phyloP scores from a whole-genome alignment of 2,113 vertebrate genomes.

The Gopherus evgoodei region DNA sequence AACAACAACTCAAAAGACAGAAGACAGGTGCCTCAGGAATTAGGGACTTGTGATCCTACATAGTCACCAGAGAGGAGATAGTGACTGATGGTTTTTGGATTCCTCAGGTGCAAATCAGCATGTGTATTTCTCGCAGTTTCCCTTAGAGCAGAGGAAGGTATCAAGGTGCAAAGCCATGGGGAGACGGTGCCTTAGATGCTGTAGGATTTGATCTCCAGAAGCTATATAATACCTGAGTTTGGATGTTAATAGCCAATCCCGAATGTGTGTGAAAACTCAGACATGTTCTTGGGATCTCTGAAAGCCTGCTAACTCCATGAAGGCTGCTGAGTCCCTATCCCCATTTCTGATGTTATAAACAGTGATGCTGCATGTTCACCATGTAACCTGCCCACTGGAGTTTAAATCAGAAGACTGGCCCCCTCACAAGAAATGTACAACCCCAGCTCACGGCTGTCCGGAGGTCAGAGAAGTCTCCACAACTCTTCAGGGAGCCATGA shows the following conservation, averaged over 20 bases:
- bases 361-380: conserved; percentile 3
- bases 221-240: not conserved
- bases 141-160: not conserved
- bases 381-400: not conserved
- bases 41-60: not conserved
- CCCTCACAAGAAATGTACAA: conserved; percentile 13
- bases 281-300: not conserved
- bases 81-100: not conserved
- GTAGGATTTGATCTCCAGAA: conserved; percentile 1
- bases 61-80: not conserved
- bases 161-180: not conserved
- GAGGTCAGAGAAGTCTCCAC: not conserved
- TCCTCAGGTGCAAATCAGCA: conserved; percentile 20
- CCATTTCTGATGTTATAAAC: conserved; percentile 1
- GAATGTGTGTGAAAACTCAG: conserved; percentile 14
- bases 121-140: conserved; percentile 17
- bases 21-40: fast-evolving
- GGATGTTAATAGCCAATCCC: not conserved
- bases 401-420: conserved; percentile 16
- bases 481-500: conserved; percentile 6
- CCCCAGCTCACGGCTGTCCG: not conserved
- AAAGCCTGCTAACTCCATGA: not conserved
- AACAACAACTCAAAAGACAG: not conserved
- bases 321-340: not conserved
- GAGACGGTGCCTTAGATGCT: not conserved